Evolutionary conservation across 2,888 invertebrate species (phyloP).

Genomic region (Acronicta psi): DNA sequence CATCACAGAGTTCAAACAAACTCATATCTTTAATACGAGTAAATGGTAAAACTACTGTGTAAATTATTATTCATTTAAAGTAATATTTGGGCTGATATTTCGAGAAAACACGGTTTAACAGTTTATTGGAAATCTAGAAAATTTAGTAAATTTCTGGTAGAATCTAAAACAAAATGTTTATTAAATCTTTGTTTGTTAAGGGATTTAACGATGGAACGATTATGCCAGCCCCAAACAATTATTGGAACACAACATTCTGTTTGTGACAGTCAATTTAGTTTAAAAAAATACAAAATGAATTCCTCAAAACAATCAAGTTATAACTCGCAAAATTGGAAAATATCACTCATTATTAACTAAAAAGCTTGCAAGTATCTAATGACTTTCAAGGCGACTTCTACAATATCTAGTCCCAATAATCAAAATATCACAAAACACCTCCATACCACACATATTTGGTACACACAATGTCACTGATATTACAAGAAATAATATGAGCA

Average conservation of each 20-base stretch:
- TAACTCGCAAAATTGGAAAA: slow-evolving; percentile 5
- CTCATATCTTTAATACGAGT: slow-evolving; percentile 13
- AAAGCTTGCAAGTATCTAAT: slow-evolving; percentile 20
- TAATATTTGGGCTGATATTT: slow-evolving; percentile 9
- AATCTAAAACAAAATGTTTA: too few relatives aligned
- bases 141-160: too few relatives aligned
- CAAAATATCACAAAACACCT: slow-evolving; percentile 41
- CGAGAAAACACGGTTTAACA: neutral
- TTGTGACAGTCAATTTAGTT: too few relatives aligned
- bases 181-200: too few relatives aligned
- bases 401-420: slow-evolving; percentile 30
- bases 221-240: too few relatives aligned
- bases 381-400: slow-evolving; percentile 12
- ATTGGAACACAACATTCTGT: too few relatives aligned
- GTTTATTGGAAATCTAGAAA: neutral
- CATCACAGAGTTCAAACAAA: slow-evolving; percentile 5
- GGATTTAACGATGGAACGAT: too few relatives aligned
- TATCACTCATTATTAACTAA: slow-evolving; percentile 7
- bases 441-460: slow-evolving; percentile 12
- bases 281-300: neutral
- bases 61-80: slow-evolving; percentile 21
- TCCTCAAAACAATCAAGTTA: slow-evolving; percentile 12
- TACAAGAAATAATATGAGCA: neutral
- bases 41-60: slow-evolving; percentile 20
- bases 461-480: slow-evolving; percentile 25